Percentiles rank a stretch among this genome's conserved stretches.
Conservation (phyloP, 2,113 vertebrate species). For the Osmerus mordax region DNA sequence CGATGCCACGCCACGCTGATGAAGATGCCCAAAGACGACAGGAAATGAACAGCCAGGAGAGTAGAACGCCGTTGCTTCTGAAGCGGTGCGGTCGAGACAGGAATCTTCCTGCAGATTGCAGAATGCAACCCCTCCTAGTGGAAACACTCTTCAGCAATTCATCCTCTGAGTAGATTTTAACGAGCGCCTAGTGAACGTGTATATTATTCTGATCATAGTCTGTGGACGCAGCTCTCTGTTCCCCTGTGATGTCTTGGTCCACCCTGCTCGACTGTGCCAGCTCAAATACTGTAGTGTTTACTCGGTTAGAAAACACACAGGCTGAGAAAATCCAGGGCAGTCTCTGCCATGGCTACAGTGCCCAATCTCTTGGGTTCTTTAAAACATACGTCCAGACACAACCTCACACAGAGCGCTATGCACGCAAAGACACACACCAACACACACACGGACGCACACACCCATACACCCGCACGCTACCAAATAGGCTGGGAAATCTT, state of each 20-base stretch:
- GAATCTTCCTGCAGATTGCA: background rate
- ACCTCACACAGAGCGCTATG: background rate
- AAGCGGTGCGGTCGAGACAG: background rate
- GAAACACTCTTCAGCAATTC: background rate
- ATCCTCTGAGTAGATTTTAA: conserved; percentile 5
- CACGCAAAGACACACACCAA: background rate
- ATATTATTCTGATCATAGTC: background rate
- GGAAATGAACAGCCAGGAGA: background rate
- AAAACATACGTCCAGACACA: background rate
- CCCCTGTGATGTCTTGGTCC: background rate
- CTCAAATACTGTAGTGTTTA: conserved; percentile 1
- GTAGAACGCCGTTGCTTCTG: background rate
- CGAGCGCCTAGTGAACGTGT: conserved; percentile 1
- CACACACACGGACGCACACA: background rate
- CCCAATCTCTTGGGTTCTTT: background rate
- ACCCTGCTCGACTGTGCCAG: background rate
- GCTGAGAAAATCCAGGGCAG: background rate
- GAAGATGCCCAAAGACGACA: background rate
- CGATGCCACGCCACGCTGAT: background rate
- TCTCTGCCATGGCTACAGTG: background rate
- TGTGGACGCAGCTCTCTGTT: background rate
- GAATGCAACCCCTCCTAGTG: background rate
- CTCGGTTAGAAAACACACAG: background rate
- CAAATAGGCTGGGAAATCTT: background rate
- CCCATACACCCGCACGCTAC: background rate